Percentiles rank a stretch among this genome's conserved stretches.
phyloP scores from a whole-genome alignment of 2,113 vertebrate species.

The Coracopsis vasa region DNA sequence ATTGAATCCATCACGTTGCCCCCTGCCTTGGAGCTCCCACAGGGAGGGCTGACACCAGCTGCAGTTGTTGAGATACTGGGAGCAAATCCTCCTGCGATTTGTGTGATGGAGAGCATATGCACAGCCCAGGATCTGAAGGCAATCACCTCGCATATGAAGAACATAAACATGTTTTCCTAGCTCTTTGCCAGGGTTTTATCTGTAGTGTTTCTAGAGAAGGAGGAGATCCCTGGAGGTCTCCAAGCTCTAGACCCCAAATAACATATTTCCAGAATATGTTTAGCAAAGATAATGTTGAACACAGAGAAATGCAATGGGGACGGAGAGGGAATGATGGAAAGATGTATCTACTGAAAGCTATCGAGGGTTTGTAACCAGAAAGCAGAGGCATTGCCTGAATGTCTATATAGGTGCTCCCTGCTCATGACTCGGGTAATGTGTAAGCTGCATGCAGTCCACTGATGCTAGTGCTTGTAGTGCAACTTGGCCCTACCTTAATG shows the following conservation, averaged over 20 bases:
- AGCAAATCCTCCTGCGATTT: constrained; percentile 14
- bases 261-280: neutral
- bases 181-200: neutral
- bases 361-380: neutral
- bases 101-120: constrained; percentile 6
- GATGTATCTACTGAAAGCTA: accelerated
- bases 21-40: neutral
- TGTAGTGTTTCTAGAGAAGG: neutral
- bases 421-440: neutral
- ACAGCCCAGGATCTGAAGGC: neutral
- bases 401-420: neutral
- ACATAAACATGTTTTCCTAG: neutral
- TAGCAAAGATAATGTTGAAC: neutral
- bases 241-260: neutral
- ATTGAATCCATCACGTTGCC: accelerated
- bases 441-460: accelerated
- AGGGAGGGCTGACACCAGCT: neutral
- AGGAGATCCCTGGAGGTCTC: neutral
- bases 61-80: neutral
- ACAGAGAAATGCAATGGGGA: neutral
- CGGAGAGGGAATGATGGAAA: neutral
- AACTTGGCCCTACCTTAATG: neutral
- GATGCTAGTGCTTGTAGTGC: neutral
- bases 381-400: neutral
- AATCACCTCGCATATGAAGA: neutral